Percentiles rank a stretch among this genome's conserved stretches.
These are phyloP conservation scores for Chitala chitala DNA, from an alignment of 2,113 vertebrate genomes.

Conservation along the genomic window DNA sequence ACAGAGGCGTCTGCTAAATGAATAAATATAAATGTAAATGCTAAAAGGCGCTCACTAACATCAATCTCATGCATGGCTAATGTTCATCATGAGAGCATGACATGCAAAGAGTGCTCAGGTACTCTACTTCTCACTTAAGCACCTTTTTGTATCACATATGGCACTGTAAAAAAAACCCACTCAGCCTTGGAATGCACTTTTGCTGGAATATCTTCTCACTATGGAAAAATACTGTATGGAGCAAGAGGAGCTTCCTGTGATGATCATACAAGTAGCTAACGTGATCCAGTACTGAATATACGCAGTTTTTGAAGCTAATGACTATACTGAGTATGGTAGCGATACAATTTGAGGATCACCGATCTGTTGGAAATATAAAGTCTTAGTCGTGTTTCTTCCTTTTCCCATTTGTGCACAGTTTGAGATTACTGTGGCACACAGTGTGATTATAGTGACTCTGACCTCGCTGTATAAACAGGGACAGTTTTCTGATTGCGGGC, in stretches of 20 bases:
- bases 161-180: too few relatives aligned
- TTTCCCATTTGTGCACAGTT: background rate
- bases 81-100: background rate
- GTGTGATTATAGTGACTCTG: background rate
- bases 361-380: background rate
- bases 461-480: too few relatives aligned
- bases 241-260: too few relatives aligned
- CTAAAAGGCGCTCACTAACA: constrained; percentile 6
- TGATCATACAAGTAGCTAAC: constrained; percentile 30
- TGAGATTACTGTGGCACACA: background rate
- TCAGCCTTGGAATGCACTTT: too few relatives aligned
- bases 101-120: background rate
- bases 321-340: constrained; percentile 24
- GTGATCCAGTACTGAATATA: constrained; percentile 30
- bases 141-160: too few relatives aligned
- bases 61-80: constrained; percentile 10
- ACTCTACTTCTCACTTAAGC: background rate
- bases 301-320: constrained; percentile 35
- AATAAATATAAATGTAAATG: background rate
- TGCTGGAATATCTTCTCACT: too few relatives aligned
- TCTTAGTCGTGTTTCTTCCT: too few relatives aligned
- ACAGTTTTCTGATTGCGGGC: too few relatives aligned
- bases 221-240: too few relatives aligned
- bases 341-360: constrained; percentile 24
- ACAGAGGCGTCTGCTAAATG: background rate